Percentiles rank a stretch among this genome's conserved stretches.
These are phyloP conservation scores for Delia radicum DNA, from an alignment of 1,140 invertebrate species.

Conservation along the genomic window DNA sequence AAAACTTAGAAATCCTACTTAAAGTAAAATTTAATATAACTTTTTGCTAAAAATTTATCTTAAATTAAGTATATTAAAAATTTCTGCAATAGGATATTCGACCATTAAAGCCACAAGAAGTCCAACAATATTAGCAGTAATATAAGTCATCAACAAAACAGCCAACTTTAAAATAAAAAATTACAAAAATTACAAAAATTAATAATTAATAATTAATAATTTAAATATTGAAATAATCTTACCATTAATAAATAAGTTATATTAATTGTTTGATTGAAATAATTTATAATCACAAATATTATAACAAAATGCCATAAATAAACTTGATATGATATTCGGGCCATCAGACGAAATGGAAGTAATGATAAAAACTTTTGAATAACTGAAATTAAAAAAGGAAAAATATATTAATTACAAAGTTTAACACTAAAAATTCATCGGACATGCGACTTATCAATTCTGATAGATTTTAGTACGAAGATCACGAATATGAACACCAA, in stretches of 20 bases:
- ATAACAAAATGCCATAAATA: slow-evolving; percentile 6
- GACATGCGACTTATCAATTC: too few relatives aligned
- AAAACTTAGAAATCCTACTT: too few relatives aligned
- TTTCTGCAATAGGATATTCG: background rate
- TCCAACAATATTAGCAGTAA: background rate
- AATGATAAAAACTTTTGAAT: background rate
- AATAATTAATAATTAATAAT: too few relatives aligned
- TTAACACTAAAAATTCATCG: too few relatives aligned
- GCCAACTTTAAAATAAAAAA: background rate
- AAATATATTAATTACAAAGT: too few relatives aligned
- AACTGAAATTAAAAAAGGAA: background rate
- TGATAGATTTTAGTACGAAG: too few relatives aligned
- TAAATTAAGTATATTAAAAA: background rate
- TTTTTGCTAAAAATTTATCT: too few relatives aligned
- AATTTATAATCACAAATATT: background rate
- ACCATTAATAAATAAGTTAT: background rate
- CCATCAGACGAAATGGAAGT: background rate
- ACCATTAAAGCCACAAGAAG: background rate
- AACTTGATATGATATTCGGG: slow-evolving; percentile 3
- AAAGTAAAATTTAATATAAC: too few relatives aligned
- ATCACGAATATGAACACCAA: too few relatives aligned
- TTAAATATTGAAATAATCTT: background rate
- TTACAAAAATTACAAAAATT: background rate
- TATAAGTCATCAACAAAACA: background rate
- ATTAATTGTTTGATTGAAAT: background rate